Evolutionary conservation across 2,888 invertebrate genomes (phyloP).

Genomic region (Cremastinae sp.): DNA sequence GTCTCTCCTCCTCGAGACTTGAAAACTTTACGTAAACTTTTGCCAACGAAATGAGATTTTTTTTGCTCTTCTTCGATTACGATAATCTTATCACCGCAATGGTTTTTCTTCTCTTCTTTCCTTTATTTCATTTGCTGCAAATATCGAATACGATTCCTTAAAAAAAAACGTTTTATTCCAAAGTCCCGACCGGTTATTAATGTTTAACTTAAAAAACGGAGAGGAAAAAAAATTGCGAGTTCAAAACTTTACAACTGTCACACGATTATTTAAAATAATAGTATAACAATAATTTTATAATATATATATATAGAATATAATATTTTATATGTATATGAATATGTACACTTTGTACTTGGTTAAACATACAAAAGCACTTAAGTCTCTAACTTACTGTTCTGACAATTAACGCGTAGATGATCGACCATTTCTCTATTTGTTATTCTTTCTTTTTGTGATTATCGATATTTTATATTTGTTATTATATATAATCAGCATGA

Average conservation of each 20-base stretch:
- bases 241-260: no score
- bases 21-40: conserved; percentile 1
- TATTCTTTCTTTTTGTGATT: conserved; percentile 32
- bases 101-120: no score
- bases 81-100: neutral
- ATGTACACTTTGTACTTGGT: conserved; percentile 72
- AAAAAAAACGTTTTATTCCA: no score
- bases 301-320: conserved; percentile 44
- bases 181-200: no score
- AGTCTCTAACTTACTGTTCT: conserved; percentile 56
- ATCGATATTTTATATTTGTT: conserved; percentile 19
- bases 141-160: no score
- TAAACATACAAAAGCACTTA: conserved; percentile 72
- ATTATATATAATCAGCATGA: no score
- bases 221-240: no score
- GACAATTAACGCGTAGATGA: conserved; percentile 43
- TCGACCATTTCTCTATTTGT: no score
- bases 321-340: conserved; percentile 40
- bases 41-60: conserved; percentile 17
- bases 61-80: neutral
- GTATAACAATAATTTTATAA: conserved; percentile 21
- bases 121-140: no score
- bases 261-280: no score
- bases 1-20: neutral
- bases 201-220: no score